Base-by-base conservation (phyloP, 2,888 invertebrate genomes). In the Phorcus lineatus region DNA sequence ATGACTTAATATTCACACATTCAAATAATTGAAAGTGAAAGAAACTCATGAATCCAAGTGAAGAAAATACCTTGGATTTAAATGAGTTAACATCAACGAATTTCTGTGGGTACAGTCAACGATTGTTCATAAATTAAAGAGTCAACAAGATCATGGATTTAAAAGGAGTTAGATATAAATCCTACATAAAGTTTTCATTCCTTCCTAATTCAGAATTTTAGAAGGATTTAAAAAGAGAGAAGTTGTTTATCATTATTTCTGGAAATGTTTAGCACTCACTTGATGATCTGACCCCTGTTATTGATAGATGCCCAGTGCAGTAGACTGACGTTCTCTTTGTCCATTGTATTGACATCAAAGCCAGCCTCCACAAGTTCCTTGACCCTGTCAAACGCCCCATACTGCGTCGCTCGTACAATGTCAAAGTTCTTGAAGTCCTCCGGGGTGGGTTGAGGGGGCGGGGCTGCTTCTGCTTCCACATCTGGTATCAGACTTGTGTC, bases 291-390 rank as follows among this genome's bases (percentile, higher is more conserved):
- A 86, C 96, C 95, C 80, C 99, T 95, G 94, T 99, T 99, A 94
- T 99, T 99, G 91, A 99, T 99, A 22, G 99, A 97, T 54, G 99
- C 99, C 99, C 99, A 99, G 93, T 99, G 99, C n/a, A 99, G 94
- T 77, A 99, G 94, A 1, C 98, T 98, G 79, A 99, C 99, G 75
- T 98, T 98, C 93, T 99, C 99, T 86, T 95, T 95, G 93, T 99
- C 99, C 70, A 97, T 96, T 91, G 97, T 96, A 93, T 99, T 99
- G 17, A 99, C 97, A 94, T 98, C 97, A 83, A 84, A 89, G 0
- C 99, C 99, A 55, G 96, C 96, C 90, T 99, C 98, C 4, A 99
- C 95, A 47, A 99, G 94, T 93, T 98, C 97, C 86, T 91, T 88
- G 80, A 94, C 93, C 76, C 94, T 87, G 52, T 93, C 95, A 91